phyloP scores from a whole-genome alignment of 2,113 vertebrate genomes.

The Hipposideros armiger region DNA sequence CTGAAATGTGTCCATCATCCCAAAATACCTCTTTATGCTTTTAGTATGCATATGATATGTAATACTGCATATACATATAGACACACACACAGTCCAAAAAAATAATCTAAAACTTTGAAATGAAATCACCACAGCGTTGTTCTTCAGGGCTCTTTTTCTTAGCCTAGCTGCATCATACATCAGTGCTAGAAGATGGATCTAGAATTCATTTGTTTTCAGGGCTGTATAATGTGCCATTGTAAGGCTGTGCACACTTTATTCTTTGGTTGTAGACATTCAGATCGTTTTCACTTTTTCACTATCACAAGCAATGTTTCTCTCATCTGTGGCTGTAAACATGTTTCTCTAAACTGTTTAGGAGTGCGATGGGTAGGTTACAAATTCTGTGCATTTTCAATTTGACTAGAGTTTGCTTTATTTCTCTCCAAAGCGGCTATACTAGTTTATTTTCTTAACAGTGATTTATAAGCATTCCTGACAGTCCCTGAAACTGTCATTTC shows the following conservation, averaged over 20 bases:
- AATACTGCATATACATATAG: not conserved
- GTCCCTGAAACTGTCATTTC: not conserved
- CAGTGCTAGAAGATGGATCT: not conserved
- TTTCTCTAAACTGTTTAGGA: not conserved
- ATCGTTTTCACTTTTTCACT: not conserved
- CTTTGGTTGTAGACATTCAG: not conserved
- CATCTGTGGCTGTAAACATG: not conserved
- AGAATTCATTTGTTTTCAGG: not conserved
- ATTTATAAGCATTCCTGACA: not conserved
- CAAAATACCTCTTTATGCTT: not conserved
- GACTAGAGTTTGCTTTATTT: not conserved
- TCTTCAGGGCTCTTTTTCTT: not conserved
- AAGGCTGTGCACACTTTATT: not conserved
- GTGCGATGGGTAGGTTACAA: not conserved
- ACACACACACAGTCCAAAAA: not conserved
- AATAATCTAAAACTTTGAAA: not conserved
- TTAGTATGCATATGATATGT: not conserved
- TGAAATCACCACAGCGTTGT: not conserved
- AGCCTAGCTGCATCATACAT: not conserved
- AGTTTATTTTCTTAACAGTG: not conserved
- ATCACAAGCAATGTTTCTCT: not conserved
- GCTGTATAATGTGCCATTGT: not conserved
- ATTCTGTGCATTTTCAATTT: not conserved
- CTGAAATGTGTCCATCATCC: slow-evolving; percentile 1
- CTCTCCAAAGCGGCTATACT: not conserved